Evolutionary conservation across 2,888 invertebrate genomes (phyloP), one percentile per base, ranked within the genome.

Genomic region (Hemicrepidius hirtus): DNA sequence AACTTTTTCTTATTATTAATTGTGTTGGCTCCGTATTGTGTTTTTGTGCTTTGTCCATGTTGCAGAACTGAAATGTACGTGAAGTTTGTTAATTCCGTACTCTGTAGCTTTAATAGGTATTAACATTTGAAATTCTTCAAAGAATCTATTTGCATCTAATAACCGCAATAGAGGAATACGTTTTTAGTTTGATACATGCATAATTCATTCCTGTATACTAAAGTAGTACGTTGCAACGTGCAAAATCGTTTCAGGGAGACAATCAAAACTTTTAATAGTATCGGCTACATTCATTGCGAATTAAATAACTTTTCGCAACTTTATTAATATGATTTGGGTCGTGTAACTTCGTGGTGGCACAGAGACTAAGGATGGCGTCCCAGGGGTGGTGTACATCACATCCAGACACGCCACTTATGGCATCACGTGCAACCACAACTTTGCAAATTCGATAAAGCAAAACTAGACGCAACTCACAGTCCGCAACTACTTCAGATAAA

Each of bases 301-400:
- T 75, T 75, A 75, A 73, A 74, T 71, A 75, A 75, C 73, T 75
- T 75, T 73, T 68, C 68, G 46, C 68, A 74, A 75, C 75, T 75
- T 75, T 73, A 71, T 74, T 74, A 75, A 75, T 75, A 72, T 74
- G 73, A 75, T 75, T 71, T 75, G 71, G 73, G 73, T 74, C 46
- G 63, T 62, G 46, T 49, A 64, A 68, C 55, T 64, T 66, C 32
- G 41, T 59, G 35, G 44, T 60, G 64, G 66, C 46, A 59, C 35
- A 53, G 49, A 65, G 68, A 66, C 65, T 66, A 73, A 73, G 63
- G 69, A 66, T 73, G 49, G 46, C 21, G 28, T 73, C 73, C 66
- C 73, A 44, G 59, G 70, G 59, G 73, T 66, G 66, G 69, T 73
- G 69, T 70, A 66, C 60, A 73, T 73, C 73, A 73, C 73, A 73